Percentiles rank a stretch among this genome's conserved stretches.
Conservation (phyloP, 2,113 vertebrate species). For the Zosterops pallidus region DNA sequence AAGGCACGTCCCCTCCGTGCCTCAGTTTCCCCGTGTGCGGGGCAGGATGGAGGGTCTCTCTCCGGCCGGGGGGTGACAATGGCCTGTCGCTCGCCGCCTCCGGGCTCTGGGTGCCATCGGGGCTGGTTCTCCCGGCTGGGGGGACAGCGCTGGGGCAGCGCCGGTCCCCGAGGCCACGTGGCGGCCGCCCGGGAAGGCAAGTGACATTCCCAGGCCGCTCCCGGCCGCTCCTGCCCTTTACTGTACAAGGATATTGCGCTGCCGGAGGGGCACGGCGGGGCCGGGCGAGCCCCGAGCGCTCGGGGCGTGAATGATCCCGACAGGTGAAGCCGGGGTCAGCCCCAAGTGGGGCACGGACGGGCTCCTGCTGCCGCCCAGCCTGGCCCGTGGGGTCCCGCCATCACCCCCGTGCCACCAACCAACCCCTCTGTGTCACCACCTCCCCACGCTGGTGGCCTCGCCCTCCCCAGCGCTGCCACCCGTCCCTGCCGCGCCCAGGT, state of each 20-base stretch:
- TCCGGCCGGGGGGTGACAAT: neutral
- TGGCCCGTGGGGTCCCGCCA: fast-evolving
- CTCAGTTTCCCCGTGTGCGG: neutral
- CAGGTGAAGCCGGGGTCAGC: conserved; percentile 30
- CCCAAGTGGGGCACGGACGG: neutral
- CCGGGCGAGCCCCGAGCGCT: neutral
- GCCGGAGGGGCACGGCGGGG: neutral
- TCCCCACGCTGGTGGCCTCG: neutral
- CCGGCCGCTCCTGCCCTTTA: conserved; percentile 50
- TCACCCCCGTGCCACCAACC: neutral
- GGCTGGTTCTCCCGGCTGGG: neutral
- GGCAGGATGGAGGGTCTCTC: neutral
- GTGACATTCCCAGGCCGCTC: neutral
- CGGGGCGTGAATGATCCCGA: conserved; percentile 37
- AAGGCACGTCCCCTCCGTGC: neutral
- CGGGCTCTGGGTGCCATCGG: fast-evolving
- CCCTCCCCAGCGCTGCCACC: fast-evolving
- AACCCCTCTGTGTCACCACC: neutral
- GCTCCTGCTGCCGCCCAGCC: neutral
- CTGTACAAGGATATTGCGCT: conserved; percentile 49
- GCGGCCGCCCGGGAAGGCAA: neutral
- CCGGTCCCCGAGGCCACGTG: neutral
- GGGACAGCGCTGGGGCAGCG: neutral
- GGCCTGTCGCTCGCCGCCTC: fast-evolving
- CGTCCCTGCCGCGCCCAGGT: fast-evolving